Evolutionary conservation across 2,888 invertebrate genomes (phyloP).

Genomic region (Leptinotarsa juncta): DNA sequence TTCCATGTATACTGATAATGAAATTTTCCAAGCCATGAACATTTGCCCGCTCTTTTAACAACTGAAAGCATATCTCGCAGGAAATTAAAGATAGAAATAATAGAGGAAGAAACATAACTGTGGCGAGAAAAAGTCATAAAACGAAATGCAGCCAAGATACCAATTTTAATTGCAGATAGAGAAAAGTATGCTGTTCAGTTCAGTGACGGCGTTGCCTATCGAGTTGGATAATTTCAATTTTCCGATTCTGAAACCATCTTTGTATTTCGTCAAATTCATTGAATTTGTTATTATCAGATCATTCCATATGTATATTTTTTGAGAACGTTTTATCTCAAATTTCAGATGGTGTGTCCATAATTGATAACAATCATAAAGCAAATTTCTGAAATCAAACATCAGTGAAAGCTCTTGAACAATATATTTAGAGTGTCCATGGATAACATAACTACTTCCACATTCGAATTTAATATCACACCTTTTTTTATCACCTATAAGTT

Average conservation of each 20-base stretch:
- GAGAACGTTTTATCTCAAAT: too few species aligned
- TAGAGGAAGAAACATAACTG: slow-evolving; percentile 1
- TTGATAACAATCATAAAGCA: too few species aligned
- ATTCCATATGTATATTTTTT: too few species aligned
- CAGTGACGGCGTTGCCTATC: neutral
- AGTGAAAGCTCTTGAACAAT: too few species aligned
- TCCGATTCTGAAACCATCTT: neutral
- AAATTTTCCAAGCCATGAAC: slow-evolving; percentile 13
- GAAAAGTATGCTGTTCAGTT: neutral
- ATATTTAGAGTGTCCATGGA: too few species aligned
- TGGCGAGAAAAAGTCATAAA: slow-evolving; percentile 5
- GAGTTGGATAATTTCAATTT: neutral
- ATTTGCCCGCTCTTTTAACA: slow-evolving; percentile 1
- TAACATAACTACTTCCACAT: too few species aligned
- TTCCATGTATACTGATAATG: slow-evolving; percentile 6
- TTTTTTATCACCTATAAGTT: too few species aligned
- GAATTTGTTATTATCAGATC: too few species aligned
- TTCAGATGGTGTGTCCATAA: too few species aligned
- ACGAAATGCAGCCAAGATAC: slow-evolving; percentile 12
- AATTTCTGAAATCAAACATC: too few species aligned
- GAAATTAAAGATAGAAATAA: slow-evolving; percentile 10
- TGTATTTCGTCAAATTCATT: neutral
- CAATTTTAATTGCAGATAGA: slow-evolving; percentile 15
- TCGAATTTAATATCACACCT: too few species aligned
- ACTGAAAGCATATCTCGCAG: slow-evolving; percentile 10